phyloP scores from a whole-genome alignment of 2,888 invertebrate species.

The Sphaeridia pumilis region DNA sequence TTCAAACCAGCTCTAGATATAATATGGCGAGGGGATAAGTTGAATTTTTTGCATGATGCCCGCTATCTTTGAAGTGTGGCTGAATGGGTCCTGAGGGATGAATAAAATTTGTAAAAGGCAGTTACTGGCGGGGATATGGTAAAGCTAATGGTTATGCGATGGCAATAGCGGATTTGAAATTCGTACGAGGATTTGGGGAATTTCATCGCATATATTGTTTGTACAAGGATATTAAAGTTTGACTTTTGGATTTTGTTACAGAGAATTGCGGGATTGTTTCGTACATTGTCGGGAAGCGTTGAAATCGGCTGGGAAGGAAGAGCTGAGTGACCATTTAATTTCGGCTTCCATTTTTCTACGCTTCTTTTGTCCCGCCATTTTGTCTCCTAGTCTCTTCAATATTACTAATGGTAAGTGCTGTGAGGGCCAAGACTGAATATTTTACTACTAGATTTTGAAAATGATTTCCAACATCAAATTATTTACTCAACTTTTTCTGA shows the following conservation, averaged over 20 bases:
- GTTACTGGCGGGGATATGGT: neutral
- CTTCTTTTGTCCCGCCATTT: conserved; percentile 87
- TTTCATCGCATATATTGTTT: too few species aligned
- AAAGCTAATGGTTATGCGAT: neutral
- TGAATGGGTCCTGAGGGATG: neutral
- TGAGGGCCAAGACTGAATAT: too few species aligned
- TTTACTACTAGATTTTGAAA: too few species aligned
- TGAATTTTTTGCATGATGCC: neutral
- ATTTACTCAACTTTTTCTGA: too few species aligned
- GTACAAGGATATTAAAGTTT: too few species aligned
- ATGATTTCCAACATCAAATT: too few species aligned
- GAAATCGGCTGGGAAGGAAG: conserved; percentile 62
- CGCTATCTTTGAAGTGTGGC: neutral
- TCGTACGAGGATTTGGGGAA: too few species aligned
- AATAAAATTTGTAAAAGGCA: neutral
- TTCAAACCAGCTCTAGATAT: too few species aligned
- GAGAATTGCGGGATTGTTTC: conserved; percentile 71
- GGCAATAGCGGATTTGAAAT: too few species aligned
- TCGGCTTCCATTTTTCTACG: conserved; percentile 88
- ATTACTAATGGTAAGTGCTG: conserved; percentile 70
- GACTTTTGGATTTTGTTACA: conserved; percentile 36
- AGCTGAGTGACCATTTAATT: conserved; percentile 83
- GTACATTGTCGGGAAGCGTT: conserved; percentile 69
- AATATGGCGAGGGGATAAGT: too few species aligned
- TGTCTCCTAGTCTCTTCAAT: conserved; percentile 84